Conservation (phyloP, 2,797 vertebrate species). For the Premnoplex brunnescens region DNA sequence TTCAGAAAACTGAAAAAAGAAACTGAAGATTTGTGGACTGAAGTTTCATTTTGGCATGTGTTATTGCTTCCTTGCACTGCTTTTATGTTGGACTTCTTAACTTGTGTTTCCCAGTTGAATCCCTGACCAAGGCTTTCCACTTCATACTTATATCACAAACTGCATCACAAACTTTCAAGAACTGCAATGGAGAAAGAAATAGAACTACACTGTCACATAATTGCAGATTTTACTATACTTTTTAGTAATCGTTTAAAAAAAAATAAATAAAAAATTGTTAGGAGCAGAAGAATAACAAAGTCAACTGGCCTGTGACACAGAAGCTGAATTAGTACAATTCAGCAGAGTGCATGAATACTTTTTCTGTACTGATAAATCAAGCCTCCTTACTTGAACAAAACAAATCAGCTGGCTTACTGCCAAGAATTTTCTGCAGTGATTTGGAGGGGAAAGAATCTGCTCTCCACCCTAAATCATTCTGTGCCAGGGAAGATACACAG, state of each 20-base stretch:
- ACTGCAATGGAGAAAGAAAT: not conserved
- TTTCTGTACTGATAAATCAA: slow-evolving; percentile 22
- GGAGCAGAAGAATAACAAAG: not conserved
- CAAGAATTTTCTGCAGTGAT: slow-evolving; percentile 54
- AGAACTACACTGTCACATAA: not conserved
- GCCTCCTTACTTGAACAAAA: slow-evolving; percentile 18
- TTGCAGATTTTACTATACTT: not conserved
- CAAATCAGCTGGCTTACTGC: slow-evolving; percentile 25
- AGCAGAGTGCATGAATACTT: not conserved
- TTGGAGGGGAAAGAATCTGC: slow-evolving; percentile 56
- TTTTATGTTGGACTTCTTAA: not conserved
- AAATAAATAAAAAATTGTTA: not conserved
- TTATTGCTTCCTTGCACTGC: not conserved
- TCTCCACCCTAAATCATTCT: slow-evolving; percentile 43
- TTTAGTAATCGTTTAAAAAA: not conserved
- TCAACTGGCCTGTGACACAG: not conserved
- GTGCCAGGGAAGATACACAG: slow-evolving; percentile 58
- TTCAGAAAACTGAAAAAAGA: not conserved
- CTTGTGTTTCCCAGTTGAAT: not conserved
- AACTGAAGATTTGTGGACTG: not conserved
- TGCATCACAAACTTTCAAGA: not conserved
- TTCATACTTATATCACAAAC: not conserved
- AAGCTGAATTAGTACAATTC: not conserved
- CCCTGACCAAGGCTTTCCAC: not conserved
- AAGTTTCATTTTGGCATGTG: not conserved